Evolutionary conservation across 92 coral and sea anemone genomes (phyloP).

Genomic region (Plumapathes pennacea): DNA sequence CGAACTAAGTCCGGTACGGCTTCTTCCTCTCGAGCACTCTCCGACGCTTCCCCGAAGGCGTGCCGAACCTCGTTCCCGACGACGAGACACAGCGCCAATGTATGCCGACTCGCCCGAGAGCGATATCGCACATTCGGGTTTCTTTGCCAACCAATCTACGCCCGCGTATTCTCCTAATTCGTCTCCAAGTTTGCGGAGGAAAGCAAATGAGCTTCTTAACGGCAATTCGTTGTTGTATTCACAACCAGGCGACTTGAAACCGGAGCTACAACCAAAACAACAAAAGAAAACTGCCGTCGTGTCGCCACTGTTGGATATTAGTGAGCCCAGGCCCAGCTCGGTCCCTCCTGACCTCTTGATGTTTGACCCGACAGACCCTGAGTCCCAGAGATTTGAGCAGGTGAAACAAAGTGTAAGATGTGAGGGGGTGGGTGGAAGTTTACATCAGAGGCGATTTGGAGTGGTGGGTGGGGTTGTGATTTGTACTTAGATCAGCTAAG

Average conservation of each 20-base stretch:
- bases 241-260: slow-evolving; percentile 30
- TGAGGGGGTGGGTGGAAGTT: not conserved
- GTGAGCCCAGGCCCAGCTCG: slow-evolving; percentile 69
- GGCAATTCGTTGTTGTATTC: slow-evolving; percentile 10
- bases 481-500: not conserved
- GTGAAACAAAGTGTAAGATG: slow-evolving; percentile 6
- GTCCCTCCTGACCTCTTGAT: slow-evolving; percentile 67
- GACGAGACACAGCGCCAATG: slow-evolving; percentile 4
- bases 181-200: slow-evolving; percentile 51
- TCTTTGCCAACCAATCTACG: slow-evolving; percentile 2
- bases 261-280: slow-evolving; percentile 27
- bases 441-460: not conserved
- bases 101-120: slow-evolving; percentile 4
- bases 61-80: slow-evolving; percentile 45
- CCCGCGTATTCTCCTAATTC: slow-evolving; percentile 31
- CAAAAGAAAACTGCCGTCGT: slow-evolving; percentile 84
- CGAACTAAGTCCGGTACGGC: slow-evolving; percentile 36
- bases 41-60: slow-evolving; percentile 58
- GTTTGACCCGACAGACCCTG: slow-evolving; percentile 89
- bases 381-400: slow-evolving; percentile 79
- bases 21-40: slow-evolving; percentile 46
- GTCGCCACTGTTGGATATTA: slow-evolving; percentile 69
- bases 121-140: slow-evolving; percentile 4
- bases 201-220: slow-evolving; percentile 30
- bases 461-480: not conserved